Evolutionary conservation across 1,140 invertebrate species (phyloP).

Genomic region (Procambarus clarkii): DNA sequence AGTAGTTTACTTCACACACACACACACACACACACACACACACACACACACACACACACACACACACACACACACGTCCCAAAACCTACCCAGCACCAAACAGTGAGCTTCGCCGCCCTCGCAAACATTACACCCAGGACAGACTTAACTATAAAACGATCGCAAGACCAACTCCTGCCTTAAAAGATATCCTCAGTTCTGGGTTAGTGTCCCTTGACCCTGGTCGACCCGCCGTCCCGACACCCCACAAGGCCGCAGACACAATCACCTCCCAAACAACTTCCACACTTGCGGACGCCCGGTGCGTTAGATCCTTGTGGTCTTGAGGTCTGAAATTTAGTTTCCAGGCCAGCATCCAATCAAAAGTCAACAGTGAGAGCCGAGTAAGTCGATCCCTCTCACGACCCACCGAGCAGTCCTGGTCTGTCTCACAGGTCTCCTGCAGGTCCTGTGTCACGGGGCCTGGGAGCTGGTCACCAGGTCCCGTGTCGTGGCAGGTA

Average conservation of each 20-base stretch:
- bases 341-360: neutral
- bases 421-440: neutral
- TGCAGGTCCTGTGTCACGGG: no score
- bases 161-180: neutral
- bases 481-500: no score
- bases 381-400: neutral
- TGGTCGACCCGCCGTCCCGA: neutral
- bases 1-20: no score
- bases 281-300: neutral
- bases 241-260: neutral
- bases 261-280: neutral
- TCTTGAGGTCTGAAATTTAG: slow-evolving; percentile 3
- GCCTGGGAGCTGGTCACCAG: no score
- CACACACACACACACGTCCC: no score
- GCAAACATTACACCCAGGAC: neutral
- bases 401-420: neutral
- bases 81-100: neutral
- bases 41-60: no score
- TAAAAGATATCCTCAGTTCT: neutral
- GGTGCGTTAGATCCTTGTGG: neutral
- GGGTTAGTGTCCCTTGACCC: neutral
- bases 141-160: neutral
- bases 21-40: no score
- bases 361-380: neutral
- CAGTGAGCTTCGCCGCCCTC: neutral